Conservation (phyloP, 1,140 invertebrate species). For the Tetraneura akinire region DNA sequence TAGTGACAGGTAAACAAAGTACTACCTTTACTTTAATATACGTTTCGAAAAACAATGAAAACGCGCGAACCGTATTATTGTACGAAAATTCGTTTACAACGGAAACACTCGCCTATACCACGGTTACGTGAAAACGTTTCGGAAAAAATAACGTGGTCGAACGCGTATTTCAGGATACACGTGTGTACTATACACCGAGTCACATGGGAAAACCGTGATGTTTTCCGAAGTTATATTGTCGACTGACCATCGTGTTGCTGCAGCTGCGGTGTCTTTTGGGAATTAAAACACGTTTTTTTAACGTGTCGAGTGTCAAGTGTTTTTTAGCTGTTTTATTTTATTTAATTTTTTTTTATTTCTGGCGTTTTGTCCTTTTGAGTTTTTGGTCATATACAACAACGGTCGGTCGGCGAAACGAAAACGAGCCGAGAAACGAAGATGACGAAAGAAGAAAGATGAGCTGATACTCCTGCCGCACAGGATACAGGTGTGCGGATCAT, state of each 20-base stretch:
- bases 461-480: too few relatives aligned
- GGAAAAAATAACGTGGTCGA: background rate
- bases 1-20: too few relatives aligned
- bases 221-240: constrained; percentile 30
- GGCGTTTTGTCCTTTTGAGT: background rate
- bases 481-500: too few relatives aligned
- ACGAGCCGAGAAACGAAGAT: background rate
- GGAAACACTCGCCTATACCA: too few relatives aligned
- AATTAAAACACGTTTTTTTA: constrained; percentile 22
- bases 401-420: background rate
- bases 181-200: background rate
- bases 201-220: constrained; percentile 5
- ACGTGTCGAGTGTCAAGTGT: background rate
- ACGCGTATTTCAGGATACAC: background rate
- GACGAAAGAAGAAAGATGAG: background rate
- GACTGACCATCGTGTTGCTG: background rate
- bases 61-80: too few relatives aligned
- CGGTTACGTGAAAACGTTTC: background rate
- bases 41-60: too few relatives aligned
- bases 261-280: background rate
- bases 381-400: background rate
- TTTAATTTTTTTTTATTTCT: background rate
- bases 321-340: background rate
- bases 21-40: too few relatives aligned
- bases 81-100: too few relatives aligned